Percentiles rank a stretch among this genome's conserved stretches.
phyloP scores from a whole-genome alignment of 2,113 vertebrate genomes.

The Terrapene triunguis region DNA sequence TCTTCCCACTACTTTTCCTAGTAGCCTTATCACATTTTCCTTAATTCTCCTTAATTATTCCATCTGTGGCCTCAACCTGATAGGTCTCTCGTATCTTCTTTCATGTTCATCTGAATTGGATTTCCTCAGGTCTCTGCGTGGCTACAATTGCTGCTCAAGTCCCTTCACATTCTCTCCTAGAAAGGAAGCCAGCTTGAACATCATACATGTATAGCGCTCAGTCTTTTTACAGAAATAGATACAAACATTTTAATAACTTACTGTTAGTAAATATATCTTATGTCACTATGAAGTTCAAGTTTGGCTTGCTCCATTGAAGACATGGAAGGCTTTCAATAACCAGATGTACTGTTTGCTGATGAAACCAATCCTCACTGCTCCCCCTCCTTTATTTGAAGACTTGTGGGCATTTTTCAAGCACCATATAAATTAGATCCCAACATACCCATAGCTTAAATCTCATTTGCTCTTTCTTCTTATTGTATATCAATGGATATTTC shows the following conservation, averaged over 20 bases:
- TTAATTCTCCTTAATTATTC: neutral
- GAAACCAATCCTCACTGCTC: neutral
- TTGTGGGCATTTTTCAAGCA: neutral
- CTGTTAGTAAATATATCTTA: neutral
- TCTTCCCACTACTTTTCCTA: neutral
- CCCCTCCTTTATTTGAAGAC: neutral
- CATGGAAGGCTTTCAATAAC: neutral
- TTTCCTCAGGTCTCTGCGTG: neutral
- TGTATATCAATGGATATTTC: constrained; percentile 8
- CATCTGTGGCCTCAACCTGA: neutral
- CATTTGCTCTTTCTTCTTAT: neutral
- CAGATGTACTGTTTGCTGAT: neutral
- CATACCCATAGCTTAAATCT: neutral
- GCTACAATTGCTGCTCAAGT: neutral
- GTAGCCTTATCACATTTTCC: neutral
- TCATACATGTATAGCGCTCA: neutral
- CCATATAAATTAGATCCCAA: neutral
- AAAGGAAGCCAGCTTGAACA: neutral
- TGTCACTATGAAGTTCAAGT: neutral
- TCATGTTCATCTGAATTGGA: neutral
- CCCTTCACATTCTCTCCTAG: neutral
- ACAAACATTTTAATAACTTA: neutral
- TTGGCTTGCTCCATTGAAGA: neutral
- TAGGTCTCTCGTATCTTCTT: neutral
- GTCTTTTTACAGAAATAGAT: neutral